These are phyloP conservation scores for Nyleta sp. DNA, from an alignment of 2,888 invertebrate genomes.

Conservation along the genomic window DNA sequence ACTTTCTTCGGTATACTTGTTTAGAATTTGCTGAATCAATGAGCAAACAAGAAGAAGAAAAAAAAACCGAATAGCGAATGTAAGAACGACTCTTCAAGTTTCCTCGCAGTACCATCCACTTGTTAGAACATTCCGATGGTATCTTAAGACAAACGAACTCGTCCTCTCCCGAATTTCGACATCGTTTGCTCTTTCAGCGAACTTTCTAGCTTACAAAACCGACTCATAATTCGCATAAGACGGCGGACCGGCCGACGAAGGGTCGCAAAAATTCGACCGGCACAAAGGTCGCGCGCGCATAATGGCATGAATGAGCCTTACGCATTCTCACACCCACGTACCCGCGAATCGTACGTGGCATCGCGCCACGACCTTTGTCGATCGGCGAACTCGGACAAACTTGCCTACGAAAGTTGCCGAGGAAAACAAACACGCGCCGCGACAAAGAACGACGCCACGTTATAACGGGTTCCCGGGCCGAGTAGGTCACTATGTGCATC, in stretches of 20 bases:
- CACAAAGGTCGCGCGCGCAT: constrained; percentile 50
- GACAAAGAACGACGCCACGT: constrained; percentile 62
- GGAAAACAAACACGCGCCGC: constrained; percentile 38
- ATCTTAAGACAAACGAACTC: constrained; percentile 39
- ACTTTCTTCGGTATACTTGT: too few relatives aligned
- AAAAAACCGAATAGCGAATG: too few relatives aligned
- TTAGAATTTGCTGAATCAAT: too few relatives aligned
- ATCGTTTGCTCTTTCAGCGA: constrained; percentile 51
- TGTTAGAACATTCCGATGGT: constrained; percentile 26
- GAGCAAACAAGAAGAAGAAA: too few relatives aligned
- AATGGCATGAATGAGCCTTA: constrained; percentile 58
- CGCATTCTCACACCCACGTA: constrained; percentile 59
- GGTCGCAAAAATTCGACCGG: constrained; percentile 34
- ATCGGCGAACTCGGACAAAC: constrained; percentile 54
- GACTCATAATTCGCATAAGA: constrained; percentile 21
- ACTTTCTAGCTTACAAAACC: constrained; percentile 49
- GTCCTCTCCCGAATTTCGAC: constrained; percentile 47
- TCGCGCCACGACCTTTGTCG: constrained; percentile 53
- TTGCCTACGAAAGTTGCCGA: constrained; percentile 39
- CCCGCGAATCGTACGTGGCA: constrained; percentile 17
- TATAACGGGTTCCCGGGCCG: constrained; percentile 78
- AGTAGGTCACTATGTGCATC: constrained; percentile 82
- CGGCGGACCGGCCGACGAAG: neutral
- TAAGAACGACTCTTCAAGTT: neutral
- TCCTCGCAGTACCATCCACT: constrained; percentile 13